Percentiles rank a stretch among this genome's conserved stretches.
phyloP scores from a whole-genome alignment of 1,140 invertebrate genomes.

The Lepidurus couesii region DNA sequence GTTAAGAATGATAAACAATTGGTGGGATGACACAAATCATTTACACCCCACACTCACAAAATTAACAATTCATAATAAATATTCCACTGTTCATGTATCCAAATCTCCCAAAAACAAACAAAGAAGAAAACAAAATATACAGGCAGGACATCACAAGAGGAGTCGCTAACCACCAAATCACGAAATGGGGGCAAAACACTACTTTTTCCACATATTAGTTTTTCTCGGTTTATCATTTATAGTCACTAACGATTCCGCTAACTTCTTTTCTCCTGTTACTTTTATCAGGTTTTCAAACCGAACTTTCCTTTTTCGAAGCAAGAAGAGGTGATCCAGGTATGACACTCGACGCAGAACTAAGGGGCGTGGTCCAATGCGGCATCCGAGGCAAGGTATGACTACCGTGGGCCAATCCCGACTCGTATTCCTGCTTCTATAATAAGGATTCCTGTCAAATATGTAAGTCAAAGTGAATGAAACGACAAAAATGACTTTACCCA shows the following conservation, averaged over 20 bases:
- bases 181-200: background rate
- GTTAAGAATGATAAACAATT: slow-evolving; percentile 18
- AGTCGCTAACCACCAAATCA: background rate
- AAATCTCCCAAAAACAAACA: background rate
- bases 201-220: background rate
- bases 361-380: background rate
- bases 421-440: slow-evolving; percentile 6
- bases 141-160: background rate
- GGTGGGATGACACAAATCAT: slow-evolving; percentile 9
- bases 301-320: slow-evolving; percentile 29
- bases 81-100: background rate
- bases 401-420: background rate
- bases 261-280: background rate
- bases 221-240: background rate
- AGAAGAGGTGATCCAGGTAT: background rate
- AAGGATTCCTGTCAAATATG: background rate
- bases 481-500: slow-evolving; percentile 25
- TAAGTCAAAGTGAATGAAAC: background rate
- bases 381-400: slow-evolving; percentile 12
- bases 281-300: background rate
- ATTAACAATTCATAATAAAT: background rate
- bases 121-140: background rate
- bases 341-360: background rate
- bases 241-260: background rate
- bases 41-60: background rate